phyloP scores from a whole-genome alignment of 2,888 invertebrate species.

The Dendrolimus houi region DNA sequence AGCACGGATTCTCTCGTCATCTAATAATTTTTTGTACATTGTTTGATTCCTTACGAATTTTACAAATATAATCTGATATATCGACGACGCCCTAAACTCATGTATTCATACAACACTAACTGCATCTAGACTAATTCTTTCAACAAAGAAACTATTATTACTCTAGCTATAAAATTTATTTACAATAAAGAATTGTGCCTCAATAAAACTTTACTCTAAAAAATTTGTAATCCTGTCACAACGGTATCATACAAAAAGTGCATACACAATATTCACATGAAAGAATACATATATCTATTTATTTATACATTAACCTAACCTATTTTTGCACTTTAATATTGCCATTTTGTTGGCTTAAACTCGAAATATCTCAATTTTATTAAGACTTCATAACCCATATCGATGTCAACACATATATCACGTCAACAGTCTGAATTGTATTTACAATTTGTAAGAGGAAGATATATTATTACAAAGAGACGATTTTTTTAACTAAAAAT shows the following conservation, averaged over 20 bases:
- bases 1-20: constrained; percentile 42
- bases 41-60: constrained; percentile 3
- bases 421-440: constrained; percentile 48
- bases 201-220: constrained; percentile 54
- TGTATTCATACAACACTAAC: constrained; percentile 15
- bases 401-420: constrained; percentile 42
- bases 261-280: constrained; percentile 68
- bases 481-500: constrained; percentile 17
- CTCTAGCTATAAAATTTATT: constrained; percentile 58
- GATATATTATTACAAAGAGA: constrained; percentile 58
- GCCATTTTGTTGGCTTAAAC: constrained; percentile 71
- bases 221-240: constrained; percentile 52
- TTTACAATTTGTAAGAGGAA: constrained; percentile 57
- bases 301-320: constrained; percentile 55
- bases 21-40: background rate
- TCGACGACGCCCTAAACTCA: constrained; percentile 9
- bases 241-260: constrained; percentile 67
- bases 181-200: constrained; percentile 73
- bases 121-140: constrained; percentile 40
- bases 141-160: constrained; percentile 50
- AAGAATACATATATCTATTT: constrained; percentile 56
- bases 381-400: constrained; percentile 67
- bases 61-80: constrained; percentile 26
- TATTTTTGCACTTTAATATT: constrained; percentile 73
- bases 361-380: constrained; percentile 73